Conservation (phyloP, 2,888 invertebrate species). For the Teleogryllus oceanicus region DNA sequence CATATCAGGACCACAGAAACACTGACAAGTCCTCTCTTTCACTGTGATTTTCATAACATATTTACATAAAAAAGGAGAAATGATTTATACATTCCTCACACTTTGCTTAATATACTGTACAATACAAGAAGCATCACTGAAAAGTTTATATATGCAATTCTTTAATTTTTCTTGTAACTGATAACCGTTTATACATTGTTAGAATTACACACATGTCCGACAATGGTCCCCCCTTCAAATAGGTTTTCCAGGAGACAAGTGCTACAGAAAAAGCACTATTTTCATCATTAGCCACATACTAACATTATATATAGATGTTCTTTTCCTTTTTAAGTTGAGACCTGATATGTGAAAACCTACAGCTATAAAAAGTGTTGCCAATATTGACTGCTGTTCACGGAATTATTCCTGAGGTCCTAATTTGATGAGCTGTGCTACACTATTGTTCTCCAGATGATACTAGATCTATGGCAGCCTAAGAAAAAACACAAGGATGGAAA, state of each 20-base stretch:
- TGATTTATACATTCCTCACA: background rate
- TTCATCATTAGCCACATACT: conserved; percentile 12
- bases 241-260: background rate
- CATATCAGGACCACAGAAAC: conserved; percentile 6
- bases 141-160: conserved; percentile 8
- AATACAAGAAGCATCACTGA: background rate
- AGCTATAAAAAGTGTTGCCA: conserved; percentile 20
- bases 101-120: background rate
- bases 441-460: background rate
- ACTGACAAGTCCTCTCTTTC: background rate
- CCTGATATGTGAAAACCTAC: conserved; percentile 36
- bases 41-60: background rate
- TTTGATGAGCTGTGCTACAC: background rate
- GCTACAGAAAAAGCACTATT: background rate
- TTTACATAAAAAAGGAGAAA: background rate
- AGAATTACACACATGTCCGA: background rate
- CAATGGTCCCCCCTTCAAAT: conserved; percentile 1
- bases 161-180: background rate
- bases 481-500: background rate
- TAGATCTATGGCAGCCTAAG: background rate
- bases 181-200: conserved; percentile 1
- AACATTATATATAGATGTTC: background rate
- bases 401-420: conserved; percentile 33
- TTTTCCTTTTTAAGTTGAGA: conserved; percentile 23
- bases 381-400: conserved; percentile 22